These are phyloP conservation scores for Meriones unguiculatus DNA, from an alignment of 2,113 vertebrate species.

Conservation along the genomic window DNA sequence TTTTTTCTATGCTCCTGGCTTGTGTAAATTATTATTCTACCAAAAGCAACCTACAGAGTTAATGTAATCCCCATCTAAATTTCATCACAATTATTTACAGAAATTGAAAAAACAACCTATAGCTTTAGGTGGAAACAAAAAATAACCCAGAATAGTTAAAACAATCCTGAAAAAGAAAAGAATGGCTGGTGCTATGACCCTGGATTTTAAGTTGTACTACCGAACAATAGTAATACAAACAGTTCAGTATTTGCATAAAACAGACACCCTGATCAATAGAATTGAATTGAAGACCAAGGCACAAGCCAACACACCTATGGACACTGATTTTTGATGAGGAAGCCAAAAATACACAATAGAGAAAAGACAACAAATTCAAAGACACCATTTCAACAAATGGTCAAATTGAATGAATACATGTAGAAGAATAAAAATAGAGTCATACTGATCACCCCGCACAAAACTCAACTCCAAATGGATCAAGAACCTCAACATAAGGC, in stretches of 20 bases:
- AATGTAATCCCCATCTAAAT: background rate
- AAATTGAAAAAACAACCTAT: background rate
- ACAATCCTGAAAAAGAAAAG: background rate
- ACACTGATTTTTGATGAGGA: background rate
- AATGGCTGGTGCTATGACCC: background rate
- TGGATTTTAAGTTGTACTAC: background rate
- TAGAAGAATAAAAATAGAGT: background rate
- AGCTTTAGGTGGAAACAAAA: background rate
- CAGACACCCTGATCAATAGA: background rate
- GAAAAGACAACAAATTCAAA: background rate
- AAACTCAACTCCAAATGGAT: background rate
- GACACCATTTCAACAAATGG: background rate
- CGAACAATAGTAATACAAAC: background rate
- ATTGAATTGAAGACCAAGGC: background rate
- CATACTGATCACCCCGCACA: background rate
- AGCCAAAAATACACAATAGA: background rate
- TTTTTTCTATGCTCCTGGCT: background rate
- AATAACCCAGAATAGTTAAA: background rate
- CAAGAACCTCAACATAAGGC: background rate
- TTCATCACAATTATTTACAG: background rate
- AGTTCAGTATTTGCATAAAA: background rate
- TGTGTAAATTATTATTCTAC: background rate
- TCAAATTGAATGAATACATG: background rate
- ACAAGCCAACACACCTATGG: background rate
- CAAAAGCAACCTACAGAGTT: background rate